Conservation (phyloP, 2,888 invertebrate species). For the Slavum lentiscoides region DNA sequence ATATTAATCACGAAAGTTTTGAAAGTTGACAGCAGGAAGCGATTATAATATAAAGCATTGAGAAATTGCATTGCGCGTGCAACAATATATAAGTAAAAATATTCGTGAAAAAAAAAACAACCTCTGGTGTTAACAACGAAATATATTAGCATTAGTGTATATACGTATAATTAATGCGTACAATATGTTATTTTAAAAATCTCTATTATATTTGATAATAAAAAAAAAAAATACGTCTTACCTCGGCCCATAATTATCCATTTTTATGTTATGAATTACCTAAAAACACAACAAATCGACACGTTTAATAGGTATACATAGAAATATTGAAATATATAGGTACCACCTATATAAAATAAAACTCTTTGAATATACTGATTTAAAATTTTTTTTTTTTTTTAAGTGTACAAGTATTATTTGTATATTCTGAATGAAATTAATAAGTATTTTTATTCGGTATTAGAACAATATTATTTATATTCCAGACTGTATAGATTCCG, state of each 20-base stretch:
- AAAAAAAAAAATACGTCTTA: conserved; percentile 1
- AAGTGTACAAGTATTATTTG: too few relatives aligned
- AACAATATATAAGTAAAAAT: conserved; percentile 37
- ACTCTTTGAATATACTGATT: too few relatives aligned
- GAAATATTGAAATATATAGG: neutral
- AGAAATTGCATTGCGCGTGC: conserved; percentile 51
- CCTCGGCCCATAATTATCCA: conserved; percentile 4
- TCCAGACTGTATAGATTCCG: too few relatives aligned
- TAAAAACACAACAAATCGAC: conserved; percentile 2
- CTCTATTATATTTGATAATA: neutral
- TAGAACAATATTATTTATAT: too few relatives aligned
- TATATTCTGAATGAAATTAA: too few relatives aligned
- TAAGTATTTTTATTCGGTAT: too few relatives aligned
- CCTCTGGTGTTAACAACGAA: conserved; percentile 10
- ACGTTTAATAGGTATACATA: neutral
- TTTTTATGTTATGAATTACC: neutral
- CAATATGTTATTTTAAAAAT: neutral
- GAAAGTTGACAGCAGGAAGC: conserved; percentile 52
- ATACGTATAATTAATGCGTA: too few relatives aligned
- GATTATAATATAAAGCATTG: conserved; percentile 49
- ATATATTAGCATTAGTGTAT: neutral
- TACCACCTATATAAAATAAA: too few relatives aligned
- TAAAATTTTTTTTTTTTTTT: too few relatives aligned
- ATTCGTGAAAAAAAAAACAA: conserved; percentile 28
- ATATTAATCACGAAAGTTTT: conserved; percentile 52